These are phyloP conservation scores for Seladonia tumulorum DNA, from an alignment of 2,888 invertebrate genomes.

Conservation along the genomic window DNA sequence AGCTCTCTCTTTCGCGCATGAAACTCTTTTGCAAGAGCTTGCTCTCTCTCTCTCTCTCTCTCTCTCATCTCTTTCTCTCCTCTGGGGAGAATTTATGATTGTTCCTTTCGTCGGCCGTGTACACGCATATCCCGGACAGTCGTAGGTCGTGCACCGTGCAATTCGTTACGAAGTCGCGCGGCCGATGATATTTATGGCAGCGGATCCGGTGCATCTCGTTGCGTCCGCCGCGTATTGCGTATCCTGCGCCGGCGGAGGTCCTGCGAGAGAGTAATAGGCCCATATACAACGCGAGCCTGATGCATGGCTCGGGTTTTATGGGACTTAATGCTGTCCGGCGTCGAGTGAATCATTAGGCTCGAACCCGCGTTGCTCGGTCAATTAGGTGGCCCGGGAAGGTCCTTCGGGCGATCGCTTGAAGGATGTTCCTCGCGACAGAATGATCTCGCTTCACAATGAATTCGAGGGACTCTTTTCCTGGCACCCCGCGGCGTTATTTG, in stretches of 20 bases:
- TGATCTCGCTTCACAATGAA: not conserved
- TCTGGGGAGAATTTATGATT: conserved; percentile 46
- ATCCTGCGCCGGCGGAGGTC: conserved; percentile 23
- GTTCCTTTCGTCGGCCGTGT: conserved; percentile 37
- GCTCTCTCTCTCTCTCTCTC: not conserved
- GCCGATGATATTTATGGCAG: conserved; percentile 54
- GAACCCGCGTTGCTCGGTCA: not conserved
- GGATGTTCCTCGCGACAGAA: not conserved
- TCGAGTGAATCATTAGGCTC: conserved; percentile 3
- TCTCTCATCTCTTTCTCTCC: not conserved
- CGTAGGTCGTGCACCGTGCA: conserved; percentile 47
- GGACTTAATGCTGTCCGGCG: not conserved
- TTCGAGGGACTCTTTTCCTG: not conserved
- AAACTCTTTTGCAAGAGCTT: too few species aligned
- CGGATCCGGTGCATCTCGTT: conserved; percentile 46
- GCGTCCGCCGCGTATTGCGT: conserved; percentile 13
- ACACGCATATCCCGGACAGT: conserved; percentile 13
- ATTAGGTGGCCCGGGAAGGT: not conserved
- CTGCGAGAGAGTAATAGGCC: conserved; percentile 2
- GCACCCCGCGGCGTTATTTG: not conserved
- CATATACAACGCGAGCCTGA: conserved; percentile 17
- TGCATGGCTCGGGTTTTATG: conserved; percentile 15
- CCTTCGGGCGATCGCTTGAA: not conserved
- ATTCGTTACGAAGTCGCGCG: conserved; percentile 54
- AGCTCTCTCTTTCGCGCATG: too few species aligned